These are phyloP conservation scores for Castor canadensis DNA, from an alignment of 2,113 vertebrate genomes.

Conservation along the genomic window DNA sequence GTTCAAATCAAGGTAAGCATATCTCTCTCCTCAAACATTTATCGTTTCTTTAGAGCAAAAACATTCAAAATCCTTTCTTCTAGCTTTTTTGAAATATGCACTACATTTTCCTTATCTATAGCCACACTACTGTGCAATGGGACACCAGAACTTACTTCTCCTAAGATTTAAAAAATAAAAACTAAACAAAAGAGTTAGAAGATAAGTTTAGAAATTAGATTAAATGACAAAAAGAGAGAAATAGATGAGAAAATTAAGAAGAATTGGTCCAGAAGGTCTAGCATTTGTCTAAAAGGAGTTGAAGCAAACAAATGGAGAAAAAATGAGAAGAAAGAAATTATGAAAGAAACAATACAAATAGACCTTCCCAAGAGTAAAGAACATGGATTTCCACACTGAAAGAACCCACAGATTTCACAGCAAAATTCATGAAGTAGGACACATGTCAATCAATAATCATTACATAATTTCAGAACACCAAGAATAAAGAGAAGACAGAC, in stretches of 20 bases:
- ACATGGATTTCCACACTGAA: conserved; percentile 37
- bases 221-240: conserved; percentile 46
- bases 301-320: neutral
- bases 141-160: neutral
- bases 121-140: neutral
- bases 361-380: neutral
- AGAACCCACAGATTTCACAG: neutral
- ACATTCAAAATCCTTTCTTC: neutral
- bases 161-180: conserved; percentile 15
- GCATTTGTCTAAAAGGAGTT: conserved; percentile 12
- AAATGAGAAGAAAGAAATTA: conserved; percentile 39
- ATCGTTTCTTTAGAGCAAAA: neutral
- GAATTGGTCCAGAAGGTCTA: neutral
- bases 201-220: conserved; percentile 21
- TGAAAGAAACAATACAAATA: conserved; percentile 33
- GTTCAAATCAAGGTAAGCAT: neutral
- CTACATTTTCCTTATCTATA: neutral
- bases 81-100: neutral
- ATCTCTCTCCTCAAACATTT: neutral
- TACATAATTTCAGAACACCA: neutral
- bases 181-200: neutral
- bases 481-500: neutral
- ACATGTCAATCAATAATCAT: neutral
- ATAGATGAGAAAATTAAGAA: conserved; percentile 29
- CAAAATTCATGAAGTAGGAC: neutral